phyloP scores from a whole-genome alignment of 2,888 invertebrate genomes.

The Mamestra brassicae region DNA sequence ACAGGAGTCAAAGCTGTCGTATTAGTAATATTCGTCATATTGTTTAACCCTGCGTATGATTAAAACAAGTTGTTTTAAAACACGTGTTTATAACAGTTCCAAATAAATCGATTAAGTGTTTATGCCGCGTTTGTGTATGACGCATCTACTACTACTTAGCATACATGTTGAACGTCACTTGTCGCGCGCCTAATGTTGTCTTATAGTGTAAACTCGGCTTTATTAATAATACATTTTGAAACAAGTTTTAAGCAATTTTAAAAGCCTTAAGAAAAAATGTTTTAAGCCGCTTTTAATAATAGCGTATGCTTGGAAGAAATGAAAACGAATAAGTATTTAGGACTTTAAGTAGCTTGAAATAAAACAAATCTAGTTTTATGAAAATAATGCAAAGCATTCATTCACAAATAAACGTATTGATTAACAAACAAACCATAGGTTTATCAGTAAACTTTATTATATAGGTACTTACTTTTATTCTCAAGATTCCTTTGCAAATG shows the following conservation, averaged over 20 bases:
- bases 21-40: constrained; percentile 21
- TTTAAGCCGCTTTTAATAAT: constrained; percentile 30
- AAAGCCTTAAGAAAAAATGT: constrained; percentile 29
- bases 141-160: constrained; percentile 31
- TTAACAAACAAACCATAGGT: too few relatives aligned
- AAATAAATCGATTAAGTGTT: constrained; percentile 18
- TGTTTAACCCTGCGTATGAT: constrained; percentile 21
- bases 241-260: constrained; percentile 31
- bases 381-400: too few relatives aligned
- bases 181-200: constrained; percentile 21
- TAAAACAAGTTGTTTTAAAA: constrained; percentile 25
- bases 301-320: constrained; percentile 31
- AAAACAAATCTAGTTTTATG: constrained; percentile 5
- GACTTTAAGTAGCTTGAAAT: constrained; percentile 34
- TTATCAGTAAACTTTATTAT: too few relatives aligned
- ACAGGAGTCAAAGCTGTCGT: constrained; percentile 23
- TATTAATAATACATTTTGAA: constrained; percentile 29
- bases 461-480: too few relatives aligned
- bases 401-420: too few relatives aligned
- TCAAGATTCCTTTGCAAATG: too few relatives aligned
- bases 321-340: constrained; percentile 34
- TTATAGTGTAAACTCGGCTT: constrained; percentile 24
- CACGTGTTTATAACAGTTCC: constrained; percentile 26
- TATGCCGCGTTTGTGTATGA: constrained; percentile 29
- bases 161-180: constrained; percentile 30